phyloP scores from a whole-genome alignment of 2,113 vertebrate species.

The Heterochromis multidens region DNA sequence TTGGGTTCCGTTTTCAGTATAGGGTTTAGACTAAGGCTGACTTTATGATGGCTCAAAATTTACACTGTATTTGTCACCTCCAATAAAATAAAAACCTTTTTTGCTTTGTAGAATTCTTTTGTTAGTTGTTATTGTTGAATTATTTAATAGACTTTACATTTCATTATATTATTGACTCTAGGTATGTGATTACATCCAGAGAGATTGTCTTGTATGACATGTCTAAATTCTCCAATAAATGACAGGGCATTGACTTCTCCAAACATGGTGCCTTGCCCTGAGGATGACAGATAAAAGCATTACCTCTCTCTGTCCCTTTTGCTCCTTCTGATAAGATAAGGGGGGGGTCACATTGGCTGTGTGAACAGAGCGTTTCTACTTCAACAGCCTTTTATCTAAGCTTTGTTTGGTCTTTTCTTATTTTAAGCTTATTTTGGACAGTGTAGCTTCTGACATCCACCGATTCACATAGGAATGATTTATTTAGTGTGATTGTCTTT shows the following conservation, averaged over 20 bases:
- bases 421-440: background rate
- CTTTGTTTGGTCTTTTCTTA: slow-evolving; percentile 8
- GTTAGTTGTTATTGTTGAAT: background rate
- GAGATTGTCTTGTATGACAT: background rate
- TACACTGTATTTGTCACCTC: background rate
- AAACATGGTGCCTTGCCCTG: slow-evolving; percentile 5
- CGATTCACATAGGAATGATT: slow-evolving; percentile 2
- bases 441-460: background rate
- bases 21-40: too few relatives aligned
- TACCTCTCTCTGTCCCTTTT: slow-evolving; percentile 13
- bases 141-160: background rate
- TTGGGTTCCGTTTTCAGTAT: too few relatives aligned
- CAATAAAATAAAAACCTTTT: background rate
- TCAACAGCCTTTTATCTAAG: slow-evolving; percentile 28
- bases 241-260: background rate
- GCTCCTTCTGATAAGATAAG: slow-evolving; percentile 46
- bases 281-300: slow-evolving; percentile 43
- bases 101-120: background rate
- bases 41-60: too few relatives aligned
- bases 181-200: background rate
- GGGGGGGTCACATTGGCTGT: slow-evolving; percentile 33
- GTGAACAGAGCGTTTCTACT: slow-evolving; percentile 8
- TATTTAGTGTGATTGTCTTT: background rate
- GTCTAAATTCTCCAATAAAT: slow-evolving; percentile 15
- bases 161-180: background rate